These are phyloP conservation scores for Zoanthus gigantus DNA, from an alignment of 92 coral and sea anemone species.

Conservation along the genomic window DNA sequence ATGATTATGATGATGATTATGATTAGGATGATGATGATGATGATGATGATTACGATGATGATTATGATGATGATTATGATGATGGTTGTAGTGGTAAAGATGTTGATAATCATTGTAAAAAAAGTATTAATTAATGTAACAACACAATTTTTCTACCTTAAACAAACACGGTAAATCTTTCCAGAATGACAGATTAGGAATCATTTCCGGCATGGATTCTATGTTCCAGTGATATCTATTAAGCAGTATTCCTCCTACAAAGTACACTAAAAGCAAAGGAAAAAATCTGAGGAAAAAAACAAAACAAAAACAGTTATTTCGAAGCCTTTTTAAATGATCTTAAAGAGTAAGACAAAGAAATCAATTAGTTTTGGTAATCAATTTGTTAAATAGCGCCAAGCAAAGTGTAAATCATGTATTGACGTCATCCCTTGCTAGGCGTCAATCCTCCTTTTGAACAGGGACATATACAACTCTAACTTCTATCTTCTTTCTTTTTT, in stretches of 20 bases:
- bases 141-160: neutral
- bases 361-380: neutral
- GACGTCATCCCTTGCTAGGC: neutral
- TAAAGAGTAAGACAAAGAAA: neutral
- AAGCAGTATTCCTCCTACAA: slow-evolving; percentile 29
- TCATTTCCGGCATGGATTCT: slow-evolving; percentile 44
- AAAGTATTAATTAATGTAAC: neutral
- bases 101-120: no score
- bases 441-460: neutral
- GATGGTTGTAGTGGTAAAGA: no score
- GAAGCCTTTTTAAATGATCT: neutral
- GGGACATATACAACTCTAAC: no score
- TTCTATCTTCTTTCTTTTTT: no score
- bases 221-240: slow-evolving; percentile 31
- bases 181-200: slow-evolving; percentile 38
- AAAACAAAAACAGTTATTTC: neutral
- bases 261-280: slow-evolving; percentile 16
- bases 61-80: no score
- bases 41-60: no score
- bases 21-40: no score
- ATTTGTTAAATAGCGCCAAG: neutral
- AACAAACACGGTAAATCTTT: slow-evolving; percentile 28
- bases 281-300: slow-evolving; percentile 12
- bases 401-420: neutral
- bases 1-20: no score